phyloP scores from a whole-genome alignment of 1,140 invertebrate genomes.

The Euwallacea fornicatus region DNA sequence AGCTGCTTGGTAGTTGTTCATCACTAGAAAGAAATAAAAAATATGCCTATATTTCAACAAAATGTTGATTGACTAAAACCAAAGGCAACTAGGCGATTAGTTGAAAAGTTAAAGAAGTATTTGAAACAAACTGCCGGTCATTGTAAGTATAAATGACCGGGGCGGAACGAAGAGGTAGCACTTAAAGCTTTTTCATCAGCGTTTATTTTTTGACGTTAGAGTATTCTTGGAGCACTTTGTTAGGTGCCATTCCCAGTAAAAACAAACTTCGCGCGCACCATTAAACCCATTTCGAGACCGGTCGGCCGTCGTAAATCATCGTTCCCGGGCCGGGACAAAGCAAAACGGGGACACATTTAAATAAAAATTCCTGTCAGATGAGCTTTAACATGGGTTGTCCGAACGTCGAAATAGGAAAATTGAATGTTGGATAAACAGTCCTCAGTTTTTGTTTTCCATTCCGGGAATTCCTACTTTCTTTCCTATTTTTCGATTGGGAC shows the following conservation, averaged over 20 bases:
- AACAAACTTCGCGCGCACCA: conserved; percentile 34
- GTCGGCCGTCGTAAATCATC: conserved; percentile 32
- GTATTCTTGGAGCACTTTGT: conserved; percentile 35
- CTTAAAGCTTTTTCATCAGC: conserved; percentile 24
- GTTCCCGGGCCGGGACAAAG: conserved; percentile 5
- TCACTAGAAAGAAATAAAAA: conserved; percentile 66
- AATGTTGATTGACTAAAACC: no score
- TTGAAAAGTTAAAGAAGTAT: neutral
- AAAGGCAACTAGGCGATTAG: no score
- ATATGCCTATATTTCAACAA: neutral
- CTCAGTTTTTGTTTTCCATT: conserved; percentile 10
- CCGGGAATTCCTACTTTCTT: neutral
- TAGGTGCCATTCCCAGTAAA: conserved; percentile 34
- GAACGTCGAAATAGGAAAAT: conserved; percentile 25
- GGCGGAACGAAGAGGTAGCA: conserved; percentile 11
- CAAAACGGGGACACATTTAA: conserved; percentile 30
- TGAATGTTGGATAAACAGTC: conserved; percentile 27
- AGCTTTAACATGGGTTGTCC: conserved; percentile 17
- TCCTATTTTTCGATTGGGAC: conserved; percentile 1
- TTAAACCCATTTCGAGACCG: conserved; percentile 35
- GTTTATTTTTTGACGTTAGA: conserved; percentile 28
- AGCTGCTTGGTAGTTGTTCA: conserved; percentile 91
- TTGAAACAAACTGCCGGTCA: neutral
- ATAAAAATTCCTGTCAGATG: conserved; percentile 33
- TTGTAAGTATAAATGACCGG: conserved; percentile 24